Evolutionary conservation across 2,797 vertebrate genomes (phyloP).

Genomic region (Centroberyx gerrardi): DNA sequence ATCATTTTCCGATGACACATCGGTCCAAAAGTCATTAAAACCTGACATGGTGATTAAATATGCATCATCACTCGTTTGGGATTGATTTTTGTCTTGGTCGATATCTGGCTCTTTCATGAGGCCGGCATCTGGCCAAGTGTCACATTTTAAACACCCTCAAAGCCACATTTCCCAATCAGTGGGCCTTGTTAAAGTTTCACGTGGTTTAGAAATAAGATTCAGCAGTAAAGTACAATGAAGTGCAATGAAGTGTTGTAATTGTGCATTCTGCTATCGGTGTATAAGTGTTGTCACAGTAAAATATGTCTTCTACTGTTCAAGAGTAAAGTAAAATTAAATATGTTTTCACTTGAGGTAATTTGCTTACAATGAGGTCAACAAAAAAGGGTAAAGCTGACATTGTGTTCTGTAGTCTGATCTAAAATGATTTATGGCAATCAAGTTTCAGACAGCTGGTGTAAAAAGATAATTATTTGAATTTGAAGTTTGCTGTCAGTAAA

Average conservation of each 20-base stretch:
- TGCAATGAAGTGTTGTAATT: background rate
- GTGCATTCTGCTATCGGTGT: background rate
- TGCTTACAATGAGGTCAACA: no score
- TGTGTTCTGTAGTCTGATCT: no score
- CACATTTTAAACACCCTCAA: slow-evolving; percentile 8
- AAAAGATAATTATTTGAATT: no score
- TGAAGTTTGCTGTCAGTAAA: no score
- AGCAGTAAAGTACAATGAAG: background rate
- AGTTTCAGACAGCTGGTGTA: no score
- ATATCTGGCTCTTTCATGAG: slow-evolving; percentile 9
- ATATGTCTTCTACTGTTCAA: no score
- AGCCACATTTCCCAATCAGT: slow-evolving; percentile 28
- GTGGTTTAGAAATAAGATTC: slow-evolving; percentile 5
- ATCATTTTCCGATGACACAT: background rate
- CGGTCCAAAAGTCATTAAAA: slow-evolving; percentile 7
- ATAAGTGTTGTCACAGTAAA: no score
- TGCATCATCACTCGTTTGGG: slow-evolving; percentile 17
- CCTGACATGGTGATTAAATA: slow-evolving; percentile 18
- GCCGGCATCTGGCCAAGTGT: background rate
- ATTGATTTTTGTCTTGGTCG: slow-evolving; percentile 29
- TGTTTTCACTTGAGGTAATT: no score
- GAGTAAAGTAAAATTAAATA: no score
- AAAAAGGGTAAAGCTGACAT: no score
- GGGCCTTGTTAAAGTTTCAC: slow-evolving; percentile 16
- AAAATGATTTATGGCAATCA: no score